Conservation (phyloP, 1,140 invertebrate genomes). For the Limonius californicus region DNA sequence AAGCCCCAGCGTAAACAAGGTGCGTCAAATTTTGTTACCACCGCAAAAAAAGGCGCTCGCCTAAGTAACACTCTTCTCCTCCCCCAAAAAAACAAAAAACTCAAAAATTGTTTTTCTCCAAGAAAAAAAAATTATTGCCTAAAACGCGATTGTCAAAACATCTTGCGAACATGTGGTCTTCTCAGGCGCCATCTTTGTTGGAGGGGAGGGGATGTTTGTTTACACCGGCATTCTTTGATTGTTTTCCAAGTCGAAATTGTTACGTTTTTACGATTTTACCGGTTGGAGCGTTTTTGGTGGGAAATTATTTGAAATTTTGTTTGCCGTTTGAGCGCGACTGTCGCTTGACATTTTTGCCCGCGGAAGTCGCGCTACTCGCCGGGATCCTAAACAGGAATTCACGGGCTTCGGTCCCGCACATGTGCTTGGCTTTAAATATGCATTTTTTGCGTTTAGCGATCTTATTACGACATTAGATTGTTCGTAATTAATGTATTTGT, state of each 20-base stretch:
- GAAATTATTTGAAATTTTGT: background rate
- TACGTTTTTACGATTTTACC: background rate
- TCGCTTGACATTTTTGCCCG: too few relatives aligned
- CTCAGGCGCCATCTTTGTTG: constrained; percentile 17
- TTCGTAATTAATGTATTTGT: too few relatives aligned
- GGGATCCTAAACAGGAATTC: too few relatives aligned
- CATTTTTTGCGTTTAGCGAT: too few relatives aligned
- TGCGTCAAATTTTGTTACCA: too few relatives aligned
- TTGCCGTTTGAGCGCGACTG: too few relatives aligned
- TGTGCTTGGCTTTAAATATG: too few relatives aligned
- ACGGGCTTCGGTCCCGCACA: too few relatives aligned
- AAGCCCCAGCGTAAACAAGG: constrained; percentile 44
- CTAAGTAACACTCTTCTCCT: too few relatives aligned
- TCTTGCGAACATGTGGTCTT: constrained; percentile 19
- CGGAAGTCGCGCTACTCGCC: too few relatives aligned
- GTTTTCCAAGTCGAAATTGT: background rate
- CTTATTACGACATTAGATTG: too few relatives aligned
- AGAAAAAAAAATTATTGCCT: background rate
- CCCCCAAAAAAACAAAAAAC: background rate
- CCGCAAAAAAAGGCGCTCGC: too few relatives aligned
- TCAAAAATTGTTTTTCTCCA: background rate
- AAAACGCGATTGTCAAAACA: background rate
- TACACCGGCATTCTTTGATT: background rate
- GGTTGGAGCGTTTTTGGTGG: background rate
- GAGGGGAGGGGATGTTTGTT: constrained; percentile 16